Conservation (phyloP, 2,888 invertebrate species). For the Nomada ferruginata region DNA sequence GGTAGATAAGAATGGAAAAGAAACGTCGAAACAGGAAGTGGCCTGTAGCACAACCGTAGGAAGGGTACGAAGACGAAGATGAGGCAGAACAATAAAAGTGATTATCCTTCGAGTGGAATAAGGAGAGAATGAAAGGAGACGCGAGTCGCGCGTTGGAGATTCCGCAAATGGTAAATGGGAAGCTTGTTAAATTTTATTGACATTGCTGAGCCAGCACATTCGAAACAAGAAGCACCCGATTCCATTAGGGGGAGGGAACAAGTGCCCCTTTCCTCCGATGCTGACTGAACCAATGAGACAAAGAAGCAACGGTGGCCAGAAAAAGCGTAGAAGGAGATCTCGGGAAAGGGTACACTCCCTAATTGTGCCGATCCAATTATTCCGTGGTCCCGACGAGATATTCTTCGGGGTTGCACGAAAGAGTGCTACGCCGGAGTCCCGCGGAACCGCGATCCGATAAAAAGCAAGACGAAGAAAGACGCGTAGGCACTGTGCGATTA, state of each 20-base stretch:
- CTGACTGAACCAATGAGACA: conserved; percentile 52
- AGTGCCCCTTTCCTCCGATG: conserved; percentile 50
- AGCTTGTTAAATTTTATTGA: conserved; percentile 81
- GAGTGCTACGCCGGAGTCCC: conserved; percentile 18
- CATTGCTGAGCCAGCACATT: conserved; percentile 71
- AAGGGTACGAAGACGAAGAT: conserved; percentile 50
- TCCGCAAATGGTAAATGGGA: conserved; percentile 80
- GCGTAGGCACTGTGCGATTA: conserved; percentile 15
- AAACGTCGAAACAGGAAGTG: conserved; percentile 54
- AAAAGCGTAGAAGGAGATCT: conserved; percentile 53
- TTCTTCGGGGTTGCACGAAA: conserved; percentile 29
- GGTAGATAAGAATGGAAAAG: conserved; percentile 29
- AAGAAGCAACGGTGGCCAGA: conserved; percentile 61
- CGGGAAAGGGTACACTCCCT: conserved; percentile 63
- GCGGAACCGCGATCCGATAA: conserved; percentile 16
- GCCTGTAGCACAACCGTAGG: conserved; percentile 26
- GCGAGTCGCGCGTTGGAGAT: conserved; percentile 64
- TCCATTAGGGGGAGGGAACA: conserved; percentile 70
- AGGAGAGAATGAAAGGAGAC: conserved; percentile 58
- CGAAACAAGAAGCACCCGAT: conserved; percentile 74
- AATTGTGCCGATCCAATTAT: conserved; percentile 78
- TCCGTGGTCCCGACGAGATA: conserved; percentile 62
- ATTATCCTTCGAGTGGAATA: conserved; percentile 64
- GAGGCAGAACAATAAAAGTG: conserved; percentile 63
- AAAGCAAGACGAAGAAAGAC: neutral